A percentile compares a stretch with the other conserved stretches of the same genome.
Conservation (phyloP, 1,140 invertebrate genomes). For the Lethrus apterus region DNA sequence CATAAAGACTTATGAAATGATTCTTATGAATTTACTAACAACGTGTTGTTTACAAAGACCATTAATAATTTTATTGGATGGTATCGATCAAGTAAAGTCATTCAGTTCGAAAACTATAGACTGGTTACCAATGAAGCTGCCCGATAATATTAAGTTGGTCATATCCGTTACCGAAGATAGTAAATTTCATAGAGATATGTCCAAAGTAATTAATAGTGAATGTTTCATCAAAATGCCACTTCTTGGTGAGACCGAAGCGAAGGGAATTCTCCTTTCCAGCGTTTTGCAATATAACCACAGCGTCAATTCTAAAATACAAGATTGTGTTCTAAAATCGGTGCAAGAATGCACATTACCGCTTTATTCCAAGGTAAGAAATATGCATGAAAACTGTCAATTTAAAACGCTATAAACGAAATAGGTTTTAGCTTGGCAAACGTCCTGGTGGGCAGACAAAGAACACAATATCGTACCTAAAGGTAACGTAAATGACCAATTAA, state of each 20-base stretch:
- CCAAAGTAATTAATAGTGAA: constrained; percentile 37
- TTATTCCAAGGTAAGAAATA: constrained; percentile 52
- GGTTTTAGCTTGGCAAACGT: constrained; percentile 61
- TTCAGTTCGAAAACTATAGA: constrained; percentile 45
- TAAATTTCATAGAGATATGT: constrained; percentile 42
- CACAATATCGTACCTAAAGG: constrained; percentile 44
- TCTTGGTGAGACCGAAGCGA: constrained; percentile 45
- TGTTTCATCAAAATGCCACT: constrained; percentile 43
- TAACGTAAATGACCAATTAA: constrained; percentile 51
- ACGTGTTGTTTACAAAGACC: constrained; percentile 49
- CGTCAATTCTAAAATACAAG: constrained; percentile 52
- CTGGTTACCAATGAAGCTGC: constrained; percentile 62
- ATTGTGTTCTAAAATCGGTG: constrained; percentile 50
- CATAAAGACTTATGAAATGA: constrained; percentile 45
- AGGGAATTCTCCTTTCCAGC: constrained; percentile 47
- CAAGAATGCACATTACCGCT: constrained; percentile 57
- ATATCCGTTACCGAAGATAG: constrained; percentile 57
- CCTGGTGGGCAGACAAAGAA: constrained; percentile 48
- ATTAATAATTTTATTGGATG: constrained; percentile 63
- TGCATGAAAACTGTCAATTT: background rate
- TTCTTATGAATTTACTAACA: constrained; percentile 46
- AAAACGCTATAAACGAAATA: constrained; percentile 20
- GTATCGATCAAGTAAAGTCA: constrained; percentile 56
- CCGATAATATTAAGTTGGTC: constrained; percentile 63
- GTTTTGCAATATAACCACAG: constrained; percentile 56